Base-by-base conservation (phyloP, 2,113 vertebrate genomes). In the Ptychochromis oligacanthus region DNA sequence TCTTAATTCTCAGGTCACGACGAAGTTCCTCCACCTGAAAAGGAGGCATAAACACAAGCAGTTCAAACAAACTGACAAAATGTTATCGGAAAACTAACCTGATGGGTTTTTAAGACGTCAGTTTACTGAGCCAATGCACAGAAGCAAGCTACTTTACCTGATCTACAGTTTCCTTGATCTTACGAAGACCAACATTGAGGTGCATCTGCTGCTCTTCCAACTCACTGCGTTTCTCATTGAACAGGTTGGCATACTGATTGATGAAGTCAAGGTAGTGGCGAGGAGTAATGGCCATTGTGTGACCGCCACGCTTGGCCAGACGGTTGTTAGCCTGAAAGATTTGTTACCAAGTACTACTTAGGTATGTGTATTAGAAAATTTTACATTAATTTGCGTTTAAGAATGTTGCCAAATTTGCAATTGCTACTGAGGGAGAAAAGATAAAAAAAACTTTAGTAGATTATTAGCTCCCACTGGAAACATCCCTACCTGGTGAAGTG, bases 161-260 rank as follows among this genome's bases (percentile, higher is more conserved):
- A 94, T 99, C 98, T 0, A 99, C 98, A 0, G 98, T 99, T 92
- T 99, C 98, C 76, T 99, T 99, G 93, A 99, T 99, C 85, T 99
- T 99, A 36, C 98, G 93, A 49, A 99, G 97, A 26, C 98, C 98
- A 3, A 99, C 98, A 2, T 99, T 99, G 87, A 99, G 93, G 85
- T 99, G 98, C 98, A 99, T 99, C 95, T 99, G 98, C 92, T 99
- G 98, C 82, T 99, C 98, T 89, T 99, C 98, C 88, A 99, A 67
- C 88, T 99, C 98, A 2, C 98, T 99, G 84, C 98, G 96, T 80
- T 99, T 99, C 96, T 99, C 98, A 10, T 99, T 98, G 95, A 99
- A 99, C 81, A 99, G 95, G 93, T 99, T 96, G 82, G 98, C 98
- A 0, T 99, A 99, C 91, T 99, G 99, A 87, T 99, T 99, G 93